phyloP scores from a whole-genome alignment of 2,888 invertebrate species.

The Ecliptopera silaceata region DNA sequence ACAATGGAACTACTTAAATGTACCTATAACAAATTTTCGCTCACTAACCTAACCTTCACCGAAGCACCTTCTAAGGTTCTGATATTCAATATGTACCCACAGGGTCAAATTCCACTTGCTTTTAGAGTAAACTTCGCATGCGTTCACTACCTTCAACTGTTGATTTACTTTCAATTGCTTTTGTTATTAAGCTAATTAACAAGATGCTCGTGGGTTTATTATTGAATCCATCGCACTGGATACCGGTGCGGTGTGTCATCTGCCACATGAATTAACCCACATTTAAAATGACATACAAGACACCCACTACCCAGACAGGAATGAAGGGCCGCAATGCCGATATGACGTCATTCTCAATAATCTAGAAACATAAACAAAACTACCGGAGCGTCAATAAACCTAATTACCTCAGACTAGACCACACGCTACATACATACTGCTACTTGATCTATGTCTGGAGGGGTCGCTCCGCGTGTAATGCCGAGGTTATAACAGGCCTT shows the following conservation, averaged over 20 bases:
- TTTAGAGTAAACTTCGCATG: neutral
- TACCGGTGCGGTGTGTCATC: neutral
- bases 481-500: too few relatives aligned
- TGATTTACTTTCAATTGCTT: neutral
- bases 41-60: neutral
- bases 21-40: too few relatives aligned
- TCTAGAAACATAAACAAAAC: conserved; percentile 1
- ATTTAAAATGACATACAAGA: neutral
- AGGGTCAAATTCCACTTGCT: neutral
- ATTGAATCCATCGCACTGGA: neutral
- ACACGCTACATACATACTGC: neutral
- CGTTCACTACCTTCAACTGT: neutral
- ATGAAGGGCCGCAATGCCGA: conserved; percentile 15
- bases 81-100: neutral
- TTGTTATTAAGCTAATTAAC: neutral
- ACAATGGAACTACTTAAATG: too few relatives aligned
- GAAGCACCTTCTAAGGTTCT: neutral
- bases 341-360: conserved; percentile 11
- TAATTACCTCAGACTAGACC: conserved; percentile 7
- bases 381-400: conserved; percentile 2
- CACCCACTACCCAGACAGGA: conserved; percentile 6
- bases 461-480: neutral
- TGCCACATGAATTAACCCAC: neutral
- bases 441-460: neutral
- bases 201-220: neutral